Percentiles rank a stretch among this genome's conserved stretches.
Conservation (phyloP, 2,888 invertebrate species). For the Scrobipalpa atriplicella region DNA sequence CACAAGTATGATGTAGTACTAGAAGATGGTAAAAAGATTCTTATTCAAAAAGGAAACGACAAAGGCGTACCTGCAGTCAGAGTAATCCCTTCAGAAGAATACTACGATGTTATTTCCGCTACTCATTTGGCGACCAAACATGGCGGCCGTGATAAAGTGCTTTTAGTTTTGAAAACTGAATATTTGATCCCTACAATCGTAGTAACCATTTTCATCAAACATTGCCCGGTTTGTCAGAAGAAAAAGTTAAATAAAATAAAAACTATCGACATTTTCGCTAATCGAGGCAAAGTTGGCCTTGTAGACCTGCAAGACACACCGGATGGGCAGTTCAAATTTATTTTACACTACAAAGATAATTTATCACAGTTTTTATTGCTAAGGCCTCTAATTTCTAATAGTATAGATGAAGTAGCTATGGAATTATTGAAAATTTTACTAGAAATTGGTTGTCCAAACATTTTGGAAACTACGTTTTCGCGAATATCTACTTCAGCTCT, state of each 20-base stretch:
- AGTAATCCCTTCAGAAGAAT: neutral
- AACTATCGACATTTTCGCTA: neutral
- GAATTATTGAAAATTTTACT: slow-evolving; percentile 20
- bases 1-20: neutral
- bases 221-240: neutral
- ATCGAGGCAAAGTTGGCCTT: neutral
- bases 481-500: neutral
- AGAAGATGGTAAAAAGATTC: neutral
- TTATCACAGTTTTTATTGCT: slow-evolving; percentile 2
- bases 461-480: neutral
- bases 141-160: slow-evolving; percentile 18
- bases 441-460: slow-evolving; percentile 8
- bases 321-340: neutral
- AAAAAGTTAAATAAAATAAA: neutral
- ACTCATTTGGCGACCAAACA: slow-evolving; percentile 8
- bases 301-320: slow-evolving; percentile 7
- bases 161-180: slow-evolving; percentile 17
- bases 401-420: neutral
- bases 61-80: neutral
- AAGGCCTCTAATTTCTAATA: neutral
- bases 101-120: neutral
- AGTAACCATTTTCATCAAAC: slow-evolving; percentile 9
- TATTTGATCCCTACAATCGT: slow-evolving; percentile 14
- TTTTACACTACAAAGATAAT: neutral
- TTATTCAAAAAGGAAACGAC: neutral